These are phyloP conservation scores for Geococcyx californianus DNA, from an alignment of 2,113 vertebrate genomes.

Conservation along the genomic window DNA sequence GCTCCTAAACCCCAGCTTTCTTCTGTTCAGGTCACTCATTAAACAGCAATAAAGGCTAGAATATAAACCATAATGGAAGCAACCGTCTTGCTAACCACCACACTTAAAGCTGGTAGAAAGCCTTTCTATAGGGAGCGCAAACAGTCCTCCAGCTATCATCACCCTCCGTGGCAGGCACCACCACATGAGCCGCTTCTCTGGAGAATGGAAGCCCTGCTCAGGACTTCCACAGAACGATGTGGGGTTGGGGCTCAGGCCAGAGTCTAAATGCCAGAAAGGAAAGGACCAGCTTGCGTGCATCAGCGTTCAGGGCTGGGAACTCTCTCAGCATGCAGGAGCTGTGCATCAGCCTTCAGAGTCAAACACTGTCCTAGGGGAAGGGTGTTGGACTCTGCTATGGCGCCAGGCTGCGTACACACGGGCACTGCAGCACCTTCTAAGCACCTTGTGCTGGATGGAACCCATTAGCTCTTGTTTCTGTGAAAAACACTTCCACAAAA, in stretches of 20 bases:
- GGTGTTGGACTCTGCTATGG: not conserved
- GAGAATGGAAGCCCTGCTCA: not conserved
- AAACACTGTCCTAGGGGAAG: not conserved
- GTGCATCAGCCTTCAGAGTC: not conserved
- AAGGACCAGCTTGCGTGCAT: rapidly evolving
- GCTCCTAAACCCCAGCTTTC: not conserved
- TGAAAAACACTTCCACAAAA: not conserved
- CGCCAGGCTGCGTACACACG: rapidly evolving
- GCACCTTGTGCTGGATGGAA: rapidly evolving
- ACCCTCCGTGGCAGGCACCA: not conserved
- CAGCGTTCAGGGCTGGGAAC: not conserved
- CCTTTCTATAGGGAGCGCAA: not conserved
- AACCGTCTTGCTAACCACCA: not conserved
- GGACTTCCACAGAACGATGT: not conserved
- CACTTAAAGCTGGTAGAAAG: not conserved
- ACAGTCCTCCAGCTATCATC: not conserved
- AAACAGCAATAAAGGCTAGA: not conserved
- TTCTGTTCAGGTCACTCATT: not conserved
- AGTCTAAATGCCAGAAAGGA: not conserved
- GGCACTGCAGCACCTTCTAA: not conserved
- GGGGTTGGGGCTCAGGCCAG: not conserved
- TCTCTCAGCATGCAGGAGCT: not conserved
- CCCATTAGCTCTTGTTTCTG: not conserved
- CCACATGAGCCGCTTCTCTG: not conserved
- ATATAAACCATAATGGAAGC: not conserved